A percentile compares a stretch with the other conserved stretches of the same genome.
These are phyloP conservation scores for Huso huso DNA, from an alignment of 2,797 vertebrate genomes.

Conservation along the genomic window DNA sequence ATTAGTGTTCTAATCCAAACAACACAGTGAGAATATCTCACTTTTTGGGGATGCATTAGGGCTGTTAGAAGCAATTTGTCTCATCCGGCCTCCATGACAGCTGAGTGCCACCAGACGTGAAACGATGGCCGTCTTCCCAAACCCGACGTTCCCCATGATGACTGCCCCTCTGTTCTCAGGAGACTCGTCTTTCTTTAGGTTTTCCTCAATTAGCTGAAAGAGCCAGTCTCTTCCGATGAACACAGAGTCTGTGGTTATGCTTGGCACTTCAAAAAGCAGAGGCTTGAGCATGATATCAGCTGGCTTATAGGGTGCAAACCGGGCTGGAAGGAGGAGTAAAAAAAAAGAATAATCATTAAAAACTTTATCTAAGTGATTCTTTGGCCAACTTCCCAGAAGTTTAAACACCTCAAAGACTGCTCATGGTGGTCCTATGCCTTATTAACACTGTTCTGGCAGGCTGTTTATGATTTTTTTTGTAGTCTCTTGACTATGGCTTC, in stretches of 20 bases:
- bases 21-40: constrained; percentile 40
- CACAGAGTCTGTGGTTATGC: constrained; percentile 95
- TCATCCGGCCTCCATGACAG: constrained; percentile 94
- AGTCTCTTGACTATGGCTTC: no score
- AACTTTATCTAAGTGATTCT: constrained; percentile 9
- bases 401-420: constrained; percentile 36
- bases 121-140: constrained; percentile 90
- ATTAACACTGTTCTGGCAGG: constrained; percentile 34
- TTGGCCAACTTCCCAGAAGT: constrained; percentile 5
- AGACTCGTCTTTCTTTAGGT: constrained; percentile 57
- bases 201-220: constrained; percentile 79
- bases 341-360: constrained; percentile 23
- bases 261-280: constrained; percentile 91
- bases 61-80: constrained; percentile 93
- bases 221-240: constrained; percentile 96
- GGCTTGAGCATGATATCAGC: constrained; percentile 96
- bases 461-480: background rate
- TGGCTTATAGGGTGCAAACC: constrained; percentile 88
- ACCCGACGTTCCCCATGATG: constrained; percentile 85
- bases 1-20: constrained; percentile 3
- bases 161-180: constrained; percentile 68
- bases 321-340: constrained; percentile 51
- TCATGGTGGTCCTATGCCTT: constrained; percentile 37
- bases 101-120: constrained; percentile 92
- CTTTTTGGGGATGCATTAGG: constrained; percentile 77